Base-by-base conservation (phyloP, 2,888 invertebrate species). In the Lordiphosa andalusiaca region DNA sequence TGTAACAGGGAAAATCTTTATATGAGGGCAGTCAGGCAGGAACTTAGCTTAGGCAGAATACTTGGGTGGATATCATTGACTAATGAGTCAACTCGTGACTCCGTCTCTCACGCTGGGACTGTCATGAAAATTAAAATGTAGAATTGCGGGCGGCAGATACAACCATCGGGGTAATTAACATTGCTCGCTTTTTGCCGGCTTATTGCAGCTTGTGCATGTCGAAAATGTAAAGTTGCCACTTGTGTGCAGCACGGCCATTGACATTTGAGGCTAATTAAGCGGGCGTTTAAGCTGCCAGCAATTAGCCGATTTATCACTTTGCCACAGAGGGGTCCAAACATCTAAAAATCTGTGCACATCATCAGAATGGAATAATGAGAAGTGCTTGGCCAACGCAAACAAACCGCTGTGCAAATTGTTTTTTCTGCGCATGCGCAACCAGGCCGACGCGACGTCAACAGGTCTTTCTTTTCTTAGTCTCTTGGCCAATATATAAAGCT, bases 1-100 rank as follows among this genome's bases (percentile, higher is more conserved):
- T 73, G 70, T 73, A 73, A 76, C 73, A 70, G 71, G 58, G 53
- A 41, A 53, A 57, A 65, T 51, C 47, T 48, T 48, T 25, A 53
- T 39, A 46, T 37, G 16, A n/a, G 36, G 55, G 23, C 40, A 37
- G 23, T 41, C 47, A 10, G 30, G 35, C 48, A 30, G 69, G 66
- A 69, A 68, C 57, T 66, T 10, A 40, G 25, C 25, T 51, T 59
- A 57, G 67, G 58, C 62, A 64, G 65, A 77, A 61, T 64, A 69
- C 67, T 55, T 52, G 13, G 48, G 51, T 57, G 62, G 60, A 82
- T 77, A 82, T 77, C 77, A 75, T 60, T 83, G 73, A 59, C 83
- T 83, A 78, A 78, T 78, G 83, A 78, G 78, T 65, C 51, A 51
- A 56, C 42, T 46, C 36, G 47, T 38, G 25, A 38, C 52, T 46